phyloP scores from a whole-genome alignment of 2,113 vertebrate species.

The Crotalus tigris region DNA sequence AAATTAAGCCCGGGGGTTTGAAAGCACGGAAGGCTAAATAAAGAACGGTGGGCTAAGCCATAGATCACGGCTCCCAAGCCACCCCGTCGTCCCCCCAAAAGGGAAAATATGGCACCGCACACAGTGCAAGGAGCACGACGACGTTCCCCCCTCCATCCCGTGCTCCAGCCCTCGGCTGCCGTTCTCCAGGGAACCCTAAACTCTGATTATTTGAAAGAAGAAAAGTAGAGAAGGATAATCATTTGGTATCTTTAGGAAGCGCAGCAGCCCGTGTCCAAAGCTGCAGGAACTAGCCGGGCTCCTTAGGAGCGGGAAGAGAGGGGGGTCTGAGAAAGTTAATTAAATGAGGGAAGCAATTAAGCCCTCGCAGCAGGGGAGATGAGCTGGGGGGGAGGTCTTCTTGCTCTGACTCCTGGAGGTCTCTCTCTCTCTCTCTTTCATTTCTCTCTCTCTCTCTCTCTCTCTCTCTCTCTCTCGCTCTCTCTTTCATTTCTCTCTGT shows the following conservation, averaged over 20 bases:
- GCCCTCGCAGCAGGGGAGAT: conserved; percentile 4
- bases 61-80: background rate
- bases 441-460: no score
- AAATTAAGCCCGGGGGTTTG: background rate
- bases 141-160: rapidly evolving
- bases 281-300: conserved; percentile 42
- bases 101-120: background rate
- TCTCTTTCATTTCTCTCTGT: no score
- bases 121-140: background rate
- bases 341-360: conserved; percentile 39
- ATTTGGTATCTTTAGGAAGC: background rate
- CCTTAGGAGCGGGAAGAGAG: conserved; percentile 32
- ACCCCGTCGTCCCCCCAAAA: no score
- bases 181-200: conserved; percentile 53
- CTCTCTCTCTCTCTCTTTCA: background rate
- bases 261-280: conserved; percentile 24
- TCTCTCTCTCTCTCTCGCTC: no score
- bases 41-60: background rate
- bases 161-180: conserved; percentile 12
- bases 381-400: background rate
- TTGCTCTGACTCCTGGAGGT: background rate
- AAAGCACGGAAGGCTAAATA: background rate
- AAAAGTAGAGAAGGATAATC: conserved; percentile 30
- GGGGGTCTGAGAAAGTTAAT: conserved; percentile 41
- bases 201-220: conserved; percentile 52